These are phyloP conservation scores for Anabas testudineus DNA, from an alignment of 2,797 vertebrate genomes.

Conservation along the genomic window DNA sequence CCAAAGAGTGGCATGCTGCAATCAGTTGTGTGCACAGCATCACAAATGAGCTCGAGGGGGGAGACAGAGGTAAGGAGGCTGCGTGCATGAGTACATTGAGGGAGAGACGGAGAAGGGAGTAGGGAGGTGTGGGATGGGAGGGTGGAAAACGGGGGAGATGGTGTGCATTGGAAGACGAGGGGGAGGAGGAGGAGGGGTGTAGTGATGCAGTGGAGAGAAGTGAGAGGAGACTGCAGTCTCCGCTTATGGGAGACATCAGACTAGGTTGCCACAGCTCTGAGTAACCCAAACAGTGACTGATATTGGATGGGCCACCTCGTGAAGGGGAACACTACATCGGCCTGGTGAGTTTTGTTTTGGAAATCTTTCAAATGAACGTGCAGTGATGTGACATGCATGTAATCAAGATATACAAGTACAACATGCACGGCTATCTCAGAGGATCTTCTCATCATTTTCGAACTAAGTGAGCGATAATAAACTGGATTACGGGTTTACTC, in stretches of 20 bases:
- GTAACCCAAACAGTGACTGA: conserved; percentile 59
- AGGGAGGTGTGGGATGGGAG: conserved; percentile 59
- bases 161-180: conserved; percentile 66
- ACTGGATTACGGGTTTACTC: not conserved
- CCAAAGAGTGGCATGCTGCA: conserved; percentile 80
- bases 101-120: conserved; percentile 57
- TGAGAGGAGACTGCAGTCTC: conserved; percentile 87
- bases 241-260: conserved; percentile 81
- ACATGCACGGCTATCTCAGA: conserved; percentile 5
- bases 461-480: conserved; percentile 39
- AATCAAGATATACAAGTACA: conserved; percentile 1
- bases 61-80: conserved; percentile 69
- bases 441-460: conserved; percentile 25
- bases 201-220: conserved; percentile 86
- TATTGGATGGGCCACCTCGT: conserved; percentile 79
- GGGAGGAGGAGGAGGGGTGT: conserved; percentile 61
- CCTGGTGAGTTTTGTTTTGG: conserved; percentile 75
- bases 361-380: conserved; percentile 21
- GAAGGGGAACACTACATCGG: conserved; percentile 70
- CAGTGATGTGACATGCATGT: conserved; percentile 23
- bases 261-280: conserved; percentile 80
- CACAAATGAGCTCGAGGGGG: conserved; percentile 73
- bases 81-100: conserved; percentile 63
- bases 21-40: conserved; percentile 85
- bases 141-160: conserved; percentile 66